Evolutionary conservation across 1,140 invertebrate genomes (phyloP), one percentile per base, ranked within the genome.

Genomic region (Patella vulgata): DNA sequence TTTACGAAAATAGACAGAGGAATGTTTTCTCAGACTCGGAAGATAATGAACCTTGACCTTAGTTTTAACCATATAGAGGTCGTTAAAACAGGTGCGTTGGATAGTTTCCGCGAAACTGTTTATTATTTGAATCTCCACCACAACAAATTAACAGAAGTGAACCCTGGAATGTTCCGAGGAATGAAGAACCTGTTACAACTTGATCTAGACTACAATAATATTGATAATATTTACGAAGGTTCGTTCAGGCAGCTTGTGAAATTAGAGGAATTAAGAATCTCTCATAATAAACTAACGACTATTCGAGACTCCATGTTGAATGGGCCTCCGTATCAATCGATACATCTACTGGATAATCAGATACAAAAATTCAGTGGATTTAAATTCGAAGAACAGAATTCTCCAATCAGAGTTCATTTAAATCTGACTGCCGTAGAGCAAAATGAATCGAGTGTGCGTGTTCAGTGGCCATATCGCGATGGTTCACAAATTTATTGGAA

Each of bases 111-210:
- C 23, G 65, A 70, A 51, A 65, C 51, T 11, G 56, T 73, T 21
- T 63, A 63, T 48, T 43, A 54, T 9, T 25, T 73, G 23, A 54
- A 70, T 33, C n/a, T 73, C 6, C 14, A 42, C 0, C 51, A 42
- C 23, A 73, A 73, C 40, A 47, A 55, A 21, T 47, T 73, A 42
- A 59, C 27, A 4, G 43, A 40, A 42, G 19, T 73, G 6, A 58
- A 79, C 53, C 57, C 59, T 17, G 79, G 79, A 33, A 77, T 78
- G 68, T 72, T 84, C 36, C 77, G 82, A 25, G 82, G 79, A 40
- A 81, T 84, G 75, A 56, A 42, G 8, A 76, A 74, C 48, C 57
- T 84, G 33, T 74, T 71, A 56, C 50, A 59, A n/a, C 56, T 84
- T 28, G 69, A 70, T 31, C 58, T 84, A 14, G 66, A 67, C 12